phyloP scores from a whole-genome alignment of 2,797 vertebrate species.

The Sus cebifrons region DNA sequence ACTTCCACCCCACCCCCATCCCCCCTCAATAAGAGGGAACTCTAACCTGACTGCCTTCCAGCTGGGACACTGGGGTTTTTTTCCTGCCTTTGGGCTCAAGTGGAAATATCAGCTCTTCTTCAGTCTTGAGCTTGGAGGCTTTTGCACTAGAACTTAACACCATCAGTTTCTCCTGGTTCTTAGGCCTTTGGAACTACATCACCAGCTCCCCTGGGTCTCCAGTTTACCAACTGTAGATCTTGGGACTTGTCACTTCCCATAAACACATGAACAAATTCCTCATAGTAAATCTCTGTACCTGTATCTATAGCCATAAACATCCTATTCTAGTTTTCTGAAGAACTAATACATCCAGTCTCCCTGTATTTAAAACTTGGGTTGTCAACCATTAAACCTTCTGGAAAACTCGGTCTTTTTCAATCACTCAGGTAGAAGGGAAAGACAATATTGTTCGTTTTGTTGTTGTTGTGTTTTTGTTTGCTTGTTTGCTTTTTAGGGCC shows the following conservation, averaged over 20 bases:
- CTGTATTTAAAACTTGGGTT: neutral
- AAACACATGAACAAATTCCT: neutral
- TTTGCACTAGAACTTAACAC: neutral
- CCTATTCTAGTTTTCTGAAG: neutral
- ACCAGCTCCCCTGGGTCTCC: no score
- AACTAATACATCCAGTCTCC: neutral
- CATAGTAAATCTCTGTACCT: neutral
- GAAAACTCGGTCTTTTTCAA: neutral
- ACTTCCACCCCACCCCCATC: neutral
- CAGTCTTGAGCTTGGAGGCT: neutral
- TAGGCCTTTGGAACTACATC: neutral
- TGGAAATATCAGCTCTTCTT: neutral
- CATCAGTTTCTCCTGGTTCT: neutral
- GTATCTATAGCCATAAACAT: rapidly evolving
- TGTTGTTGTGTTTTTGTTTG: no score
- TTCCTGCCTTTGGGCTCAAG: neutral
- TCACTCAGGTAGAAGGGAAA: neutral
- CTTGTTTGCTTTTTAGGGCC: no score
- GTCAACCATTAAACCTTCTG: neutral
- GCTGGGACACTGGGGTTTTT: neutral
- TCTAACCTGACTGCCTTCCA: neutral
- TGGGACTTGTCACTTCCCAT: neutral
- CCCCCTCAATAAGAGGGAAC: neutral
- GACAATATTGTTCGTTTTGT: neutral
- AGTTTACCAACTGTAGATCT: neutral